Conservation (phyloP, 2,797 vertebrate species). For the Brachyrhaphis roseni region DNA sequence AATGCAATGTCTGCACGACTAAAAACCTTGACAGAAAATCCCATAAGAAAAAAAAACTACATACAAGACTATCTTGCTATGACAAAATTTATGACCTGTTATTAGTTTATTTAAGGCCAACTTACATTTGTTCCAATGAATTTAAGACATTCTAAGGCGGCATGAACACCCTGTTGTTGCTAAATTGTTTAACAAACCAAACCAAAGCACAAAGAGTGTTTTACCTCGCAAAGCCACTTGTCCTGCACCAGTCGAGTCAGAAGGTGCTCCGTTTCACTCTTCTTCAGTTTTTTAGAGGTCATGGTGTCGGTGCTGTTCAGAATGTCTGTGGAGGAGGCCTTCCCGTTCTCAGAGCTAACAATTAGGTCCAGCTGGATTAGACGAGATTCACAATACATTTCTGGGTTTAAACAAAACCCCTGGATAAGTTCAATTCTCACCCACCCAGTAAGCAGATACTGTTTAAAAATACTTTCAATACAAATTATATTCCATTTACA, state of each 20-base stretch:
- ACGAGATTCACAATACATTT: slow-evolving; percentile 2
- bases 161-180: neutral
- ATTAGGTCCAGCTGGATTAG: slow-evolving; percentile 90
- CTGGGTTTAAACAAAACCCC: neutral
- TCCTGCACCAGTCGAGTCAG: slow-evolving; percentile 88
- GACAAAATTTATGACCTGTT: too few relatives aligned
- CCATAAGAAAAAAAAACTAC: too few relatives aligned
- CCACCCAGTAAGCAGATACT: neutral
- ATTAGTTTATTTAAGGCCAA: too few relatives aligned
- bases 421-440: neutral
- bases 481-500: neutral
- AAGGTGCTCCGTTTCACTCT: slow-evolving; percentile 91
- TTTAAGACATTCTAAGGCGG: neutral
- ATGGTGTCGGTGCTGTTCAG: slow-evolving; percentile 90
- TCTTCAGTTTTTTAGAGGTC: slow-evolving; percentile 91
- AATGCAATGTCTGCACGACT: too few relatives aligned
- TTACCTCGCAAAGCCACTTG: slow-evolving; percentile 94
- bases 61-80: too few relatives aligned
- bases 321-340: slow-evolving; percentile 90
- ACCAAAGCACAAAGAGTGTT: neutral
- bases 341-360: slow-evolving; percentile 87
- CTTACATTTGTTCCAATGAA: too few relatives aligned
- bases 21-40: too few relatives aligned
- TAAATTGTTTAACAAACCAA: neutral
- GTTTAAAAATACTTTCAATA: neutral